phyloP scores from a whole-genome alignment of 2,888 invertebrate genomes.

The Hirtodrosophila alboralis region DNA sequence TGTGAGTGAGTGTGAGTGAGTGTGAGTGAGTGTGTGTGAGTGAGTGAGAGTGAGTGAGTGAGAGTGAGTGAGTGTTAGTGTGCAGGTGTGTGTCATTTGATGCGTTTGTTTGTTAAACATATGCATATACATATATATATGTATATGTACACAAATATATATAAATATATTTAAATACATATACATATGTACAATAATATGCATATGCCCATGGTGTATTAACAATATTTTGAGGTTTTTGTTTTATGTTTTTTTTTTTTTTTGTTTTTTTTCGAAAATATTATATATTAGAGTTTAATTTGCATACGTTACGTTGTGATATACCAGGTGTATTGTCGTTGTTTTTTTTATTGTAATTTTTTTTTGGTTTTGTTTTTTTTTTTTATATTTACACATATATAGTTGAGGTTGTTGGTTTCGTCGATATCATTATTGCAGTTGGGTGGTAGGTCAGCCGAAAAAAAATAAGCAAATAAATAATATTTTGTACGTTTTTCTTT shows the following conservation, averaged over 20 bases:
- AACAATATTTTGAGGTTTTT: slow-evolving; percentile 21
- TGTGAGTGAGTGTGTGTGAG: slow-evolving; percentile 5
- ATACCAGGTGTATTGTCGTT: slow-evolving; percentile 38
- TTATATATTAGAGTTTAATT: slow-evolving; percentile 26
- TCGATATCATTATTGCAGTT: slow-evolving; percentile 66
- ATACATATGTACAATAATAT: slow-evolving; percentile 43
- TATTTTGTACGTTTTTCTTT: slow-evolving; percentile 58
- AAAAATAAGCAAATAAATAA: slow-evolving; percentile 72
- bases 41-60: slow-evolving; percentile 12
- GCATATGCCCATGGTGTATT: slow-evolving; percentile 48
- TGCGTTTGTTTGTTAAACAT: slow-evolving; percentile 13
- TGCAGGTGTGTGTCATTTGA: slow-evolving; percentile 4
- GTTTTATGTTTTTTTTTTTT: too few species aligned
- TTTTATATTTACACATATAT: slow-evolving; percentile 24
- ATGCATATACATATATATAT: slow-evolving; percentile 21
- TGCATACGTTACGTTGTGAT: slow-evolving; percentile 56
- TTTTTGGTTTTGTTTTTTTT: slow-evolving; percentile 17
- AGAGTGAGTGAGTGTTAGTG: slow-evolving; percentile 11
- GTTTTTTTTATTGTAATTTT: slow-evolving; percentile 23
- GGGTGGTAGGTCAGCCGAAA: slow-evolving; percentile 65
- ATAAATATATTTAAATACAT: slow-evolving; percentile 12
- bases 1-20: slow-evolving; percentile 5
- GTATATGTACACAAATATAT: slow-evolving; percentile 6
- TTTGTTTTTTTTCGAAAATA: slow-evolving; percentile 6
- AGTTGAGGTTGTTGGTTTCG: slow-evolving; percentile 54